Evolutionary conservation across 1,140 invertebrate genomes (phyloP).

Genomic region (Papilio dardanus): DNA sequence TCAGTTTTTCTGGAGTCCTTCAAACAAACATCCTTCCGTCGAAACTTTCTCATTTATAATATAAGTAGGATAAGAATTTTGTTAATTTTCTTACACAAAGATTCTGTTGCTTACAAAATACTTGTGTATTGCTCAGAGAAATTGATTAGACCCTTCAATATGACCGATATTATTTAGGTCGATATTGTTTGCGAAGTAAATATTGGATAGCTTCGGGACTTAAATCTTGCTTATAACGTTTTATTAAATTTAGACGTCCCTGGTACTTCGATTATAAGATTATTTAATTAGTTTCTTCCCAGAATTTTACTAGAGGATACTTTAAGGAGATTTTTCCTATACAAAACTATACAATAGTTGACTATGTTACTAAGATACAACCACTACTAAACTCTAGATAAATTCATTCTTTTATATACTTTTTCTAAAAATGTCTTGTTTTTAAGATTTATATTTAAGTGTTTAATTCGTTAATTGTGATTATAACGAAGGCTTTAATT

Average conservation of each 20-base stretch:
- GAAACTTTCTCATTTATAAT: too few relatives aligned
- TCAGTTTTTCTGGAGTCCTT: too few relatives aligned
- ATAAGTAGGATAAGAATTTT: too few relatives aligned
- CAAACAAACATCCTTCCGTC: too few relatives aligned
- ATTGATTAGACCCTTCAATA: not conserved
- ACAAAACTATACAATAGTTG: too few relatives aligned
- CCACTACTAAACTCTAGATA: too few relatives aligned
- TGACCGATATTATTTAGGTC: conserved; percentile 23
- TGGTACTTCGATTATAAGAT: not conserved
- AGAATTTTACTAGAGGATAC: too few relatives aligned
- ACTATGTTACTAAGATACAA: too few relatives aligned
- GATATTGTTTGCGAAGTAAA: conserved; percentile 30
- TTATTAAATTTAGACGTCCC: conserved; percentile 7
- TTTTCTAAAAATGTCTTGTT: too few relatives aligned
- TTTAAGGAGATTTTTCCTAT: too few relatives aligned
- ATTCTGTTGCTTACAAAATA: not conserved
- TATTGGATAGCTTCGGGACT: not conserved
- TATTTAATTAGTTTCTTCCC: not conserved
- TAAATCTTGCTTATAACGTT: not conserved
- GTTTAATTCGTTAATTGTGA: not conserved
- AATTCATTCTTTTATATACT: too few relatives aligned
- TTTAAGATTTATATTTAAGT: too few relatives aligned
- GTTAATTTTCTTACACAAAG: not conserved
- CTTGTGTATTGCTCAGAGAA: not conserved
- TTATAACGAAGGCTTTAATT: not conserved